phyloP scores from a whole-genome alignment of 2,797 vertebrate genomes.

The Alcedo quadribrachys region DNA sequence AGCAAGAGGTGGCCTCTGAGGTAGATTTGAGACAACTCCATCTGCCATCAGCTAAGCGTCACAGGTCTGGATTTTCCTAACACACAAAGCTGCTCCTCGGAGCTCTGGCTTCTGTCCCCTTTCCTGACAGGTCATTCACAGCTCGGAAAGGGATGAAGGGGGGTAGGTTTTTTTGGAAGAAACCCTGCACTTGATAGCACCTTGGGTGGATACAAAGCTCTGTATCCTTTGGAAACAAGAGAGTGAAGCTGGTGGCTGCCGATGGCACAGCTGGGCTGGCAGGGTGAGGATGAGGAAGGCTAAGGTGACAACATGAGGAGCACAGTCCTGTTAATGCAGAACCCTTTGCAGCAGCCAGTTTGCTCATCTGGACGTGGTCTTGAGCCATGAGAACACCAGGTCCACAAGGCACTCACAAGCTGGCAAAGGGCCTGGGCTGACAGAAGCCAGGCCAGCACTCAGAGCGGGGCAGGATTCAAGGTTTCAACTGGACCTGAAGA shows the following conservation, averaged over 20 bases:
- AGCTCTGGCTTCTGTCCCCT: neutral
- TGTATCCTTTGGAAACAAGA: slow-evolving; percentile 44
- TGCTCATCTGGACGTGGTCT: neutral
- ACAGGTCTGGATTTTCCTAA: slow-evolving; percentile 40
- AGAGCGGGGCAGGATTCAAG: neutral
- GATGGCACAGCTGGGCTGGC: neutral
- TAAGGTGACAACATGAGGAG: neutral
- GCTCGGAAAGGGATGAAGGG: slow-evolving; percentile 39
- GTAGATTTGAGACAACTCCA: slow-evolving; percentile 69
- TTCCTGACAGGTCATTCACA: slow-evolving; percentile 50
- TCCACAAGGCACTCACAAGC: neutral
- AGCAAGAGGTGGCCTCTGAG: slow-evolving; percentile 69
- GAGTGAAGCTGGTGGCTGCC: slow-evolving; percentile 31
- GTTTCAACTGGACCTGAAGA: neutral
- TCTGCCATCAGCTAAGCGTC: neutral
- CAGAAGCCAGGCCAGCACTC: neutral
- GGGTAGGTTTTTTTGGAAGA: slow-evolving; percentile 7
- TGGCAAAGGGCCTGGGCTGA: neutral
- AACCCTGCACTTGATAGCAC: slow-evolving; percentile 53
- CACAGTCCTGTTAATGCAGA: neutral
- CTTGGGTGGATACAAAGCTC: slow-evolving; percentile 42
- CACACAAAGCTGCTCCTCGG: neutral
- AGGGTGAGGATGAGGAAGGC: neutral
- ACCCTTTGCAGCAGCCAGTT: neutral
- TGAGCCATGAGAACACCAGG: neutral